Base-by-base conservation (phyloP, 35 echinoderm and acorn worm genomes). In the Eucidaris tribuloides region DNA sequence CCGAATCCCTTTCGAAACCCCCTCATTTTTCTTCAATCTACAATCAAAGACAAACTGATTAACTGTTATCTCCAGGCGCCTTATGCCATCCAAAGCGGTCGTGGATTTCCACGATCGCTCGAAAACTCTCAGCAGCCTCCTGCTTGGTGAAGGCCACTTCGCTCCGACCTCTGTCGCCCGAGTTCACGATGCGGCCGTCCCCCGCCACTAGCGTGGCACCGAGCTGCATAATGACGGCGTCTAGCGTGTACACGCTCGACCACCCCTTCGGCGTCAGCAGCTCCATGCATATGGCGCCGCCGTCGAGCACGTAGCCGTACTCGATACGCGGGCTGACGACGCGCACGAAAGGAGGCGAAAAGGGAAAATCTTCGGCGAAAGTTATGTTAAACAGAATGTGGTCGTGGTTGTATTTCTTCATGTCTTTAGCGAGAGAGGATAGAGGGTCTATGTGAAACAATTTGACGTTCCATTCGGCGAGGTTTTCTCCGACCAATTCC, bases 281-380 rank as follows among this genome's bases (percentile, higher is more conserved):
- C 29, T 88, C 85, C 85, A 88, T 88, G 38, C 85, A 88, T n/a
- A 88, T 88, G 41, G 85, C 85, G 4, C 85, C 85, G 0, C 85
- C 85, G 34, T 88, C 85, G 19, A 88, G 38, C 4, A 88, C 85
- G 46, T 88, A 88, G 3, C 85, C 85, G 58, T 88, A 80, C 42
- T 88, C 85, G 25, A 88, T 62, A 3, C 64, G 77, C 5, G 85
- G 85, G 35, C 76, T 66, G 13, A 79, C 77, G 4, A 88, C 85
- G 3, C 85, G 77, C 5, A 88, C 85, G 60, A 88, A 88, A 7
- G 85, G 85, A 33, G 85, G 85, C 0, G 38, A 15, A 45, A 88
- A 88, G 2, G 85, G 85, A 36, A 88, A 88, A 36, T 88, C 71
- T 40, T 88, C 85, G 11, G 85, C 76, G 46, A 88, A 88, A 14